Conservation (phyloP, 2,888 invertebrate genomes). For the Horisme vitalbata region DNA sequence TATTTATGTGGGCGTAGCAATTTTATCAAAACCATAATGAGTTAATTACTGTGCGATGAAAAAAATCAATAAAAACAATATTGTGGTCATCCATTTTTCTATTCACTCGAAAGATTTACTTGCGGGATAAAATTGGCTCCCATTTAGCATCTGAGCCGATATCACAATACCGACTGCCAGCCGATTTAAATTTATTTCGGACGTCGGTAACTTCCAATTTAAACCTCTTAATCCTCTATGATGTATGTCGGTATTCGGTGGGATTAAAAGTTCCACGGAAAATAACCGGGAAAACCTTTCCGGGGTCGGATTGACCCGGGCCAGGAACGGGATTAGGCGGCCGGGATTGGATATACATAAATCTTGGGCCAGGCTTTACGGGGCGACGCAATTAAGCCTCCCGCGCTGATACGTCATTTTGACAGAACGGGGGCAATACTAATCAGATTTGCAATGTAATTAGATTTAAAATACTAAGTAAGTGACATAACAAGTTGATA, state of each 20-base stretch:
- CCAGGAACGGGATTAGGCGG: slow-evolving; percentile 76
- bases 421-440: slow-evolving; percentile 61
- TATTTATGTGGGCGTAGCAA: too few species aligned
- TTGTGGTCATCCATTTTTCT: slow-evolving; percentile 46
- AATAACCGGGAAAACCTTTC: slow-evolving; percentile 83
- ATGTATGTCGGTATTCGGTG: slow-evolving; percentile 82
- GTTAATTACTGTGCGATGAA: too few species aligned
- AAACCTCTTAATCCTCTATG: slow-evolving; percentile 83
- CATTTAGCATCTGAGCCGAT: slow-evolving; percentile 78
- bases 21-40: too few species aligned
- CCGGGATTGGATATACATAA: slow-evolving; percentile 83
- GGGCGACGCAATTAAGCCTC: slow-evolving; percentile 78
- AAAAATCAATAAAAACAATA: too few species aligned
- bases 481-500: too few species aligned
- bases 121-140: slow-evolving; percentile 72
- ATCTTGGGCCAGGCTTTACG: slow-evolving; percentile 74
- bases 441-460: slow-evolving; percentile 53
- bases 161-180: slow-evolving; percentile 81
- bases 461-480: slow-evolving; percentile 2
- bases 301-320: slow-evolving; percentile 80
- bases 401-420: slow-evolving; percentile 74
- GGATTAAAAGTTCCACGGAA: slow-evolving; percentile 83
- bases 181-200: slow-evolving; percentile 83
- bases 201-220: slow-evolving; percentile 84
- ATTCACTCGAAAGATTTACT: slow-evolving; percentile 66